Base-by-base conservation (phyloP, 2,797 vertebrate species). In the Leptatherina wallacei region DNA sequence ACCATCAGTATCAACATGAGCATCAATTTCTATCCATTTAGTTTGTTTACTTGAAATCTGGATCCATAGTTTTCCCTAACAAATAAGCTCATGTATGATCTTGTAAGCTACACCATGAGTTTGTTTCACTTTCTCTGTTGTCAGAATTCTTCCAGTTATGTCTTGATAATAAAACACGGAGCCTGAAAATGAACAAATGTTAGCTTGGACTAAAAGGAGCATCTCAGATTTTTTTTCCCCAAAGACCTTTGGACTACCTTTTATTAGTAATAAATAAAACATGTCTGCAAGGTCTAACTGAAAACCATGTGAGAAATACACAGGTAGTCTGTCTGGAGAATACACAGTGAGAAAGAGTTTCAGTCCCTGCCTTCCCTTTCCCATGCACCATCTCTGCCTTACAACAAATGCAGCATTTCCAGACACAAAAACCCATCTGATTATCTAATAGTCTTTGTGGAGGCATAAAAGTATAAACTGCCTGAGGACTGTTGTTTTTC, bases 401-500 rank as follows among this genome's bases (percentile, higher is more conserved):
- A 18, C 3, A 18, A 42, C 40, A 16, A 42, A 42, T 27, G 2
- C 3, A 24, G 49, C 10, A 4, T 24, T 51, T 51, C 49, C 9
- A 51, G 49, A 11, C n/a, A 22, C 9, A 51, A 24, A 12, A 24
- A 24, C 9, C 1, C n/a, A 22, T 51, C 49, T 12, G 47, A 24
- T 51, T 51, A 30, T 61, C 18, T 10, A 30, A 16, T 44, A 27
- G 18, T 44, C 54, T 55, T 56, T 30, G 52, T 52, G 42, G 7
- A 22, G 33, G 47, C 33, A 59, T 38, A 56, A 38, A n/a, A 52
- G 13, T 44, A 20, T 32, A 35, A 4, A 40, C 49, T 1, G 18
- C 32, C 30, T 56, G 42, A 35, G 16, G 56, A 35, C 59, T 55
- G 42, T 24, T 66, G 22, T 58, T 54, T 64, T 38, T 55, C n/a